These are phyloP conservation scores for Borostomias antarcticus DNA, from an alignment of 2,797 vertebrate genomes.

Conservation along the genomic window DNA sequence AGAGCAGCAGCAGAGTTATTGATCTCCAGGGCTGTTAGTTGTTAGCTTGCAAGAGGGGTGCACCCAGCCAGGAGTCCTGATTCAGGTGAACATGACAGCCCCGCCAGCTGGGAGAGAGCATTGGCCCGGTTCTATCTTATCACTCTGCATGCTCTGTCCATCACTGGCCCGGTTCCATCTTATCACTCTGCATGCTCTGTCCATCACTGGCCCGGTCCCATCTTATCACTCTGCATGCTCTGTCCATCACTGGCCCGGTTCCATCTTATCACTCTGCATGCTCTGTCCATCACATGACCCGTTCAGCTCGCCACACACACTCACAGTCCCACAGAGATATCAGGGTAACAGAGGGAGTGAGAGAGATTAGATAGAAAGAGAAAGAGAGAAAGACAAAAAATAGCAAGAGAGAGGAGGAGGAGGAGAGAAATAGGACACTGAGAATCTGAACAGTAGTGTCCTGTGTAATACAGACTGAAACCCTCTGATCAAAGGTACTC, in stretches of 20 bases:
- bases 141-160: slow-evolving; percentile 4
- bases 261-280: slow-evolving; percentile 32
- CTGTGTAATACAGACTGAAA: slow-evolving; percentile 17
- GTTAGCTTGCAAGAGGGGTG: slow-evolving; percentile 47
- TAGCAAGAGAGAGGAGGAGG: slow-evolving; percentile 1
- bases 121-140: no score
- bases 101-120: slow-evolving; percentile 18
- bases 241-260: slow-evolving; percentile 17
- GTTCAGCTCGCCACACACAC: no score
- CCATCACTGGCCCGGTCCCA: slow-evolving; percentile 22
- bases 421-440: no score
- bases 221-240: slow-evolving; percentile 33
- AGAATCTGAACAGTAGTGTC: slow-evolving; percentile 20
- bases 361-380: slow-evolving; percentile 14
- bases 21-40: no score
- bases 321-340: no score
- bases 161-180: slow-evolving; percentile 15
- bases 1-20: no score
- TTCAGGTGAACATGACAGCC: slow-evolving; percentile 47
- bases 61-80: slow-evolving; percentile 43
- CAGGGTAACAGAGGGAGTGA: neutral
- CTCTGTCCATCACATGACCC: slow-evolving; percentile 18
- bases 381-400: slow-evolving; percentile 6
- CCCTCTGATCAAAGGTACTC: slow-evolving; percentile 41
- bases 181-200: slow-evolving; percentile 31